Base-by-base conservation (phyloP, 1,140 invertebrate genomes). In the Ceratina australensis region DNA sequence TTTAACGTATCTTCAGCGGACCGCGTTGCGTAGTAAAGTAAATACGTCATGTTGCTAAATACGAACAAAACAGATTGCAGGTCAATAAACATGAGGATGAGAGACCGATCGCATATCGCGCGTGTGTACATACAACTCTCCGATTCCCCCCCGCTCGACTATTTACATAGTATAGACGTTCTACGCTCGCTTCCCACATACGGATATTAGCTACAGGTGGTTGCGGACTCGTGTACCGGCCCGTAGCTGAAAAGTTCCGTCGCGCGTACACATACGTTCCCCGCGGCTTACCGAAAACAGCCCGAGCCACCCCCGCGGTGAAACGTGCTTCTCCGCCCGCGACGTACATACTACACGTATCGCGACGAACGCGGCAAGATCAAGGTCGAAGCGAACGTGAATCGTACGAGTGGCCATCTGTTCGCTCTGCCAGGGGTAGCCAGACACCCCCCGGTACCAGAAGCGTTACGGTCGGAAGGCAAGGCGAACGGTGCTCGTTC, bases 41-140 rank as follows among this genome's bases (percentile, higher is more conserved):
- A 75, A 66, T 68, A 67, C 72, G 49, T 42, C 54, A 24, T 15
- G 54, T 68, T 49, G 56, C 74, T 76, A 76, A 69, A 76, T 76
- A 10, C 56, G 65, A 42, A 20, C n/a, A 42, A 76, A 76, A 69
- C 24, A 69, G 50, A 69, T 42, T 52, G 26, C 20, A 22, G 60
- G 49, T 76, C 47, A 69, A 61, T 76, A 68, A 50, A 59, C 42
- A 42, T 16, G 2, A 7, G 1, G 22, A 47, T 59, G 18, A 52
- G 18, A 52, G 28, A 18, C 10, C 18, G 33, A 67, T 52, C 18
- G 42, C 20, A 3, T 28, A 18, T 22, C 5, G 33, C n/a, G n/a
- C n/a, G n/a, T n/a, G n/a, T 7, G 33, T 12, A 65, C 18, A 47
- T 7, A 15, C 16, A 56, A 42, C 50, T 15, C 13, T 13, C 5